Evolutionary conservation across 2,113 vertebrate genomes (phyloP).

Genomic region (Thomomys bottae): DNA sequence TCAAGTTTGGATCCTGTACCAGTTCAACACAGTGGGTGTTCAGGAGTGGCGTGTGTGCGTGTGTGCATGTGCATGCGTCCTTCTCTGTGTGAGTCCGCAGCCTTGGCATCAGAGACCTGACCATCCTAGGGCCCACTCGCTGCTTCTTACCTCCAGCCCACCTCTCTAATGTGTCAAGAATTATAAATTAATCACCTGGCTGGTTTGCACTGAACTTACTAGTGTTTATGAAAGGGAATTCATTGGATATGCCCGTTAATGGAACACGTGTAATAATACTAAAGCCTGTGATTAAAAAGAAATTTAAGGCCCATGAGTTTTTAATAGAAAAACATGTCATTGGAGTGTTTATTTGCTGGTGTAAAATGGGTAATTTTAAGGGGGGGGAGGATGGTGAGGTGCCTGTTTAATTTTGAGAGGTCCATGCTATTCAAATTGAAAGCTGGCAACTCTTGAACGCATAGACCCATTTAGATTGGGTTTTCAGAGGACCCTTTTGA

Average conservation of each 20-base stretch:
- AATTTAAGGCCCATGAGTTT: conserved; percentile 78
- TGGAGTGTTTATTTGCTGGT: conserved; percentile 82
- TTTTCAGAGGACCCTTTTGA: conserved; percentile 36
- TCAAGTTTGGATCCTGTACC: conserved; percentile 62
- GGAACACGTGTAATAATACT: conserved; percentile 84
- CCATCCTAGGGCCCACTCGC: conserved; percentile 52
- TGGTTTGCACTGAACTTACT: conserved; percentile 76
- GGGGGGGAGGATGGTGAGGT: neutral
- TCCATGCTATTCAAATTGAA: conserved; percentile 51
- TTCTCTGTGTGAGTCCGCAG: conserved; percentile 55
- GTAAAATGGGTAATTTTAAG: conserved; percentile 69
- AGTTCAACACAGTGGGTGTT: conserved; percentile 61
- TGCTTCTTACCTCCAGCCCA: conserved; percentile 64
- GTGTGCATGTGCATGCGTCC: neutral
- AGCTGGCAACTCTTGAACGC: neutral
- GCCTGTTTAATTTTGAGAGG: conserved; percentile 57
- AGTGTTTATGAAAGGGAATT: conserved; percentile 82
- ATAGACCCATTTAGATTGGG: neutral
- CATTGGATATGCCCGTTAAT: conserved; percentile 80
- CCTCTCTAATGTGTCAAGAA: conserved; percentile 73
- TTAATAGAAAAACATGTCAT: conserved; percentile 82
- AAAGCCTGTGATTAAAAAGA: conserved; percentile 82
- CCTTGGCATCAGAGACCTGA: conserved; percentile 49
- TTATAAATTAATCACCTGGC: conserved; percentile 81
- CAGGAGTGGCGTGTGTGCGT: conserved; percentile 38